Evolutionary conservation across 2,797 vertebrate genomes (phyloP).

Genomic region (Urophycis tenuis): DNA sequence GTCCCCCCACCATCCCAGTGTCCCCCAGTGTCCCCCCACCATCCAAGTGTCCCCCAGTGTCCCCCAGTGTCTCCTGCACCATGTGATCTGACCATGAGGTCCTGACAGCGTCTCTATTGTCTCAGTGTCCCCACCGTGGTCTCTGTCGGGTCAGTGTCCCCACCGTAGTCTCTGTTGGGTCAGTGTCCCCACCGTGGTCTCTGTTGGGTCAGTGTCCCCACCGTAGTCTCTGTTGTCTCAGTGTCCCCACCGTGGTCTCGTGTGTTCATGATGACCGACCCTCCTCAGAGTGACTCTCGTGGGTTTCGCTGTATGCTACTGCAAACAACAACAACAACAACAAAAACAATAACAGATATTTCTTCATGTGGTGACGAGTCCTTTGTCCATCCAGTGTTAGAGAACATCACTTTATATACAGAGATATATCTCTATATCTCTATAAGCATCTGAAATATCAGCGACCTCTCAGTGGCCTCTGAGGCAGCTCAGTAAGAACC

Average conservation of each 20-base stretch:
- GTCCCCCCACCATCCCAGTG: no score
- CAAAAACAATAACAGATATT: background rate
- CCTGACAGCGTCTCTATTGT: no score
- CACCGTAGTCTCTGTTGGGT: slow-evolving; percentile 49
- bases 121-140: no score
- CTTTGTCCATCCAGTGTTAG: slow-evolving; percentile 22
- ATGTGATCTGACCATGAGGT: no score
- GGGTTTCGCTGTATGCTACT: background rate
- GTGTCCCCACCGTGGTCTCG: slow-evolving; percentile 40
- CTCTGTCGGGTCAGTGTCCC: no score
- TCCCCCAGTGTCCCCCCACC: no score
- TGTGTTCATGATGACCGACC: background rate
- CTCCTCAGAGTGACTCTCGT: background rate
- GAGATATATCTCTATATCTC: background rate
- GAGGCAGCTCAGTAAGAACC: slow-evolving; percentile 63
- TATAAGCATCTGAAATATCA: background rate
- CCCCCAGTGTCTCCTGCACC: no score
- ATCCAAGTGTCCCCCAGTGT: no score
- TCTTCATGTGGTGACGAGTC: slow-evolving; percentile 28
- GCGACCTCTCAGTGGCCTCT: slow-evolving; percentile 56
- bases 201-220: no score
- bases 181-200: slow-evolving; percentile 44
- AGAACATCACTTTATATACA: slow-evolving; percentile 12
- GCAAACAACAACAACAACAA: background rate
- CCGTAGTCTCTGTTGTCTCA: slow-evolving; percentile 48